Conservation (phyloP, 2,797 vertebrate species). For the Mallotus villosus region DNA sequence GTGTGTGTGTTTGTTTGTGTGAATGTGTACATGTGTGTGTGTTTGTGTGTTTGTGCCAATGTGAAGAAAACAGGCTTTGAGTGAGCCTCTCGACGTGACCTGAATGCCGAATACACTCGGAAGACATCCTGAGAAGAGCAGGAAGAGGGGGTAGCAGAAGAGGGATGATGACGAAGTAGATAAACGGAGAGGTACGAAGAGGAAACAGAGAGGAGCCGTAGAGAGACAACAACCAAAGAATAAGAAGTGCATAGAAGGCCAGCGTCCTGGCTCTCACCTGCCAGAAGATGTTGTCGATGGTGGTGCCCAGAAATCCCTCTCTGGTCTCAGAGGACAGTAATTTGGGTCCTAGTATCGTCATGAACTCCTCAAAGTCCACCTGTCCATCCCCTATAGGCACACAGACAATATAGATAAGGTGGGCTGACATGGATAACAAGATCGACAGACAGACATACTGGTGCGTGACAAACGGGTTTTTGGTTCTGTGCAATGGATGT, state of each 20-base stretch:
- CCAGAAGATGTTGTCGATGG: constrained; percentile 98
- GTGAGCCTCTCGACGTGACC: constrained; percentile 46
- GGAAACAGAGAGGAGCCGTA: background rate
- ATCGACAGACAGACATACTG: constrained; percentile 24
- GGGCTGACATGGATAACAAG: background rate
- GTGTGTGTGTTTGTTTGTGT: constrained; percentile 6
- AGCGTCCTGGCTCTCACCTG: constrained; percentile 76
- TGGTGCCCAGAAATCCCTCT: constrained; percentile 92
- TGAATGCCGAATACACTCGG: constrained; percentile 43
- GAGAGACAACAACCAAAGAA: background rate
- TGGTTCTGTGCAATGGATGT: constrained; percentile 20
- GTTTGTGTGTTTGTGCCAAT: constrained; percentile 30
- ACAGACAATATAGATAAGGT: background rate
- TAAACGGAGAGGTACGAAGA: constrained; percentile 2
- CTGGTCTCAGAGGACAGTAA: constrained; percentile 90
- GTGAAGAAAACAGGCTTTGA: constrained; percentile 50
- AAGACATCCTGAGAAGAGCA: background rate
- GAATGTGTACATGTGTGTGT: constrained; percentile 22
- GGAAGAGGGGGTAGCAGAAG: constrained; percentile 10
- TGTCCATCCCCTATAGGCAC: constrained; percentile 84
- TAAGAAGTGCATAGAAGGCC: background rate
- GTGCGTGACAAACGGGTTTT: constrained; percentile 17
- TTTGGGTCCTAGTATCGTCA: constrained; percentile 95
- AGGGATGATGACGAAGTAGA: constrained; percentile 23
- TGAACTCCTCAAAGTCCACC: constrained; percentile 96